phyloP scores from a whole-genome alignment of 2,113 vertebrate genomes.

The Nesogale talazaci region DNA sequence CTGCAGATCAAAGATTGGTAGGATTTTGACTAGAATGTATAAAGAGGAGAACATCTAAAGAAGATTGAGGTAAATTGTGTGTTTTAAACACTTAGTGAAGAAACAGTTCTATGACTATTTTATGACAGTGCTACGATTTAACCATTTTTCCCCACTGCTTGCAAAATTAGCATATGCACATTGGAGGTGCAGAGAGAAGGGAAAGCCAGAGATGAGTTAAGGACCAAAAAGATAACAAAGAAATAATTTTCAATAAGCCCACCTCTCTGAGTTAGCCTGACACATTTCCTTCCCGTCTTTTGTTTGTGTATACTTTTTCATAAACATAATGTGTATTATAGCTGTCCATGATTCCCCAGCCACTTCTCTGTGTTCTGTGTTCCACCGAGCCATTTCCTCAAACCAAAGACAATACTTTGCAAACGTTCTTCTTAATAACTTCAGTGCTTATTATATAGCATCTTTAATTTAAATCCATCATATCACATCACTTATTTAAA shows the following conservation, averaged over 20 bases:
- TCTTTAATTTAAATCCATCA: not conserved
- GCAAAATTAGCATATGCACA: constrained; percentile 66
- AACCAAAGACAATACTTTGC: constrained; percentile 9
- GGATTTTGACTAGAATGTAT: constrained; percentile 59
- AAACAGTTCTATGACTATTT: constrained; percentile 69
- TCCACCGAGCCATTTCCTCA: constrained; percentile 28
- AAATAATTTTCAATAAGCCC: not conserved
- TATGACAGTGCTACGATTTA: constrained; percentile 58
- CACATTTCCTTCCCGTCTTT: constrained; percentile 19
- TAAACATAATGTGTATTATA: not conserved
- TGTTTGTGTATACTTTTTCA: not conserved
- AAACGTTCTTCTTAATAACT: constrained; percentile 31
- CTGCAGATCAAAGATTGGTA: constrained; percentile 59
- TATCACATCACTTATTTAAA: constrained; percentile 16
- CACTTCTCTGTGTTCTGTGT: not conserved
- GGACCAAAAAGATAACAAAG: not conserved
- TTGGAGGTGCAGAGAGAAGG: not conserved
- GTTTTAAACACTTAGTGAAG: constrained; percentile 56
- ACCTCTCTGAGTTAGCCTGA: not conserved
- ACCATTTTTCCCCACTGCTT: constrained; percentile 40
- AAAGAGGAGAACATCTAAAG: constrained; percentile 57
- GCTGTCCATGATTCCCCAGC: not conserved
- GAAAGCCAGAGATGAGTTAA: not conserved
- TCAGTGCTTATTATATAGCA: not conserved
- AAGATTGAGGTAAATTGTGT: constrained; percentile 62